A percentile compares a stretch with the other conserved stretches of the same genome.
Evolutionary conservation across 2,888 invertebrate species (phyloP).

Genomic region (Cyclophora albipunctata): DNA sequence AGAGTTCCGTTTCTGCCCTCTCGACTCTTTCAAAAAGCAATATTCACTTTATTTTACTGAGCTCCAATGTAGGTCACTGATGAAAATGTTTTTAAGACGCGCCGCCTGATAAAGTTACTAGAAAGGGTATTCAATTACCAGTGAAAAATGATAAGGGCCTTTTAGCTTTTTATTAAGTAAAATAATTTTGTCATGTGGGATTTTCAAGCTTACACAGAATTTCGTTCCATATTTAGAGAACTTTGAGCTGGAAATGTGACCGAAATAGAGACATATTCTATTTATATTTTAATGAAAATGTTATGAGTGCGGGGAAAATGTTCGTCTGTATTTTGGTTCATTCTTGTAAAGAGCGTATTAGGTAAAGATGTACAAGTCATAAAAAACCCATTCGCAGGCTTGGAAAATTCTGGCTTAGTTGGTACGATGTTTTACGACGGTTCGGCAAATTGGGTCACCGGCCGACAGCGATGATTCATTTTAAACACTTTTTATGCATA

Average conservation of each 20-base stretch:
- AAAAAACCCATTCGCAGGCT: slow-evolving; percentile 30
- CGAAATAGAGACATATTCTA: too few species aligned
- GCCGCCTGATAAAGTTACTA: slow-evolving; percentile 5
- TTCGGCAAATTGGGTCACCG: slow-evolving; percentile 28
- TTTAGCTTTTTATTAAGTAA: neutral
- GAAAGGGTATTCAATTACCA: slow-evolving; percentile 4
- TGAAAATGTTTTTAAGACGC: slow-evolving; percentile 5
- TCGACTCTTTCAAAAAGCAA: slow-evolving; percentile 12
- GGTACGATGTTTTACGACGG: slow-evolving; percentile 30
- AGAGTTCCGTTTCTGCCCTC: slow-evolving; percentile 7
- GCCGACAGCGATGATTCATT: slow-evolving; percentile 23
- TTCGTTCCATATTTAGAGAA: too few species aligned
- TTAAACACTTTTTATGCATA: slow-evolving; percentile 11
- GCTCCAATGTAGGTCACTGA: slow-evolving; percentile 14
- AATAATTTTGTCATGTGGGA: slow-evolving; percentile 1
- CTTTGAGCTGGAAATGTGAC: too few species aligned
- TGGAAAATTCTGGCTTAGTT: slow-evolving; percentile 24
- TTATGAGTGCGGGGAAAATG: neutral
- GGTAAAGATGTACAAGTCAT: slow-evolving; percentile 25
- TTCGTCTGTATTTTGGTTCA: slow-evolving; percentile 11
- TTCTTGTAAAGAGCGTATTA: slow-evolving; percentile 20
- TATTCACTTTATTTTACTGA: slow-evolving; percentile 15
- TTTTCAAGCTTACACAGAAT: too few species aligned
- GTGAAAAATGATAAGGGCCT: neutral
- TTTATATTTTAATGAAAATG: slow-evolving; percentile 1